phyloP scores from a whole-genome alignment of 2,888 invertebrate species.

The Rutpela maculata region DNA sequence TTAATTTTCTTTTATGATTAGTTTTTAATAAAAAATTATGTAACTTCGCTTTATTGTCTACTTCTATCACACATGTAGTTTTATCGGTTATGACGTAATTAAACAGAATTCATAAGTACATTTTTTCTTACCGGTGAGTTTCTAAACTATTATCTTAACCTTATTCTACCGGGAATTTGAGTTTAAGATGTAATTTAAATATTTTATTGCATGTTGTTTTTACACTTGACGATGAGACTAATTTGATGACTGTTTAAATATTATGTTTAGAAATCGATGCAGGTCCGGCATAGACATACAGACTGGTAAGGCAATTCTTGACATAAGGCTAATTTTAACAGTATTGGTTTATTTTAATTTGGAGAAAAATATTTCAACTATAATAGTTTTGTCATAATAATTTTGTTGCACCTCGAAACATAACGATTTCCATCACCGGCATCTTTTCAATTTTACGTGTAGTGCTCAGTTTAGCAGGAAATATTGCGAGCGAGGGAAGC shows the following conservation, averaged over 20 bases:
- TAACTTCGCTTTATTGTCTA: conserved; percentile 4
- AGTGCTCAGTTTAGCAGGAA: too few relatives aligned
- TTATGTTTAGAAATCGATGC: conserved; percentile 30
- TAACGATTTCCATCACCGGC: too few relatives aligned
- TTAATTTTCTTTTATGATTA: conserved; percentile 33
- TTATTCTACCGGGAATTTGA: conserved; percentile 42
- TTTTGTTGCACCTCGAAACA: too few relatives aligned
- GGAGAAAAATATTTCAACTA: too few relatives aligned
- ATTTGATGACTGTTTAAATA: conserved; percentile 40
- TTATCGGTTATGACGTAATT: conserved; percentile 25
- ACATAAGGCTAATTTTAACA: too few relatives aligned
- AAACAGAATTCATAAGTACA: conserved; percentile 27
- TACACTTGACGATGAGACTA: conserved; percentile 43
- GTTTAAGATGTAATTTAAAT: conserved; percentile 40
- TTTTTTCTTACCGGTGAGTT: conserved; percentile 25
- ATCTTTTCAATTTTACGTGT: too few relatives aligned
- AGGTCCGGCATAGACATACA: conserved; percentile 5
- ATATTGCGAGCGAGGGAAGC: too few relatives aligned
- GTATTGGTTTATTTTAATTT: too few relatives aligned
- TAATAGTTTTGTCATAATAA: too few relatives aligned
- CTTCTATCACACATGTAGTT: conserved; percentile 33
- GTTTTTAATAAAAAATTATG: conserved; percentile 29
- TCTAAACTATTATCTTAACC: conserved; percentile 42
- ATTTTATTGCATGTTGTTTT: conserved; percentile 42
- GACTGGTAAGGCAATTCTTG: too few relatives aligned